Percentiles rank a stretch among this genome's conserved stretches.
These are phyloP conservation scores for Galaxias olidus DNA, from an alignment of 2,797 vertebrate genomes.

Conservation along the genomic window DNA sequence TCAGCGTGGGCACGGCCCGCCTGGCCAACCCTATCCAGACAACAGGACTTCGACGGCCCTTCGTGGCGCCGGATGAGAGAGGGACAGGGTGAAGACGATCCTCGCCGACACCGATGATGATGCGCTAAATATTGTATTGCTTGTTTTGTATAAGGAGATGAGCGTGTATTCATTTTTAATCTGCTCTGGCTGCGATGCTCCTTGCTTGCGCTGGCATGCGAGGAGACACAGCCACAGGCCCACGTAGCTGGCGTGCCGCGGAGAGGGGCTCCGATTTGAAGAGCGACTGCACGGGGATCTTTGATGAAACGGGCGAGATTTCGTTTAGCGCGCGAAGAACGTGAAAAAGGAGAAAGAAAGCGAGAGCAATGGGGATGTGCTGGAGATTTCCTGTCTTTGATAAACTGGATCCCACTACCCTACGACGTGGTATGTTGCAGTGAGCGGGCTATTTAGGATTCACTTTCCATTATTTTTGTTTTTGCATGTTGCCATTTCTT, in stretches of 20 bases:
- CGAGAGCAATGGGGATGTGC: too few species aligned
- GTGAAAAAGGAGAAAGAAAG: too few species aligned
- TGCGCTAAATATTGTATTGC: conserved; percentile 63
- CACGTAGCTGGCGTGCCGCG: not conserved
- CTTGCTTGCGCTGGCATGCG: conserved; percentile 16
- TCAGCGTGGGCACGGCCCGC: not conserved
- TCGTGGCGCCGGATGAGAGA: conserved; percentile 46
- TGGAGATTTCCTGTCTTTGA: not conserved
- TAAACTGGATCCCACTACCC: not conserved
- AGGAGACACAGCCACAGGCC: conserved; percentile 6
- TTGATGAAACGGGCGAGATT: too few species aligned
- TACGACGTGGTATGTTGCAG: not conserved
- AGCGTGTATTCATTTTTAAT: conserved; percentile 67
- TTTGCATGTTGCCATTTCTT: not conserved
- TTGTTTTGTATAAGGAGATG: conserved; percentile 61
- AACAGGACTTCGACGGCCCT: conserved; percentile 52
- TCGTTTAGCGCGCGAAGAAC: too few species aligned
- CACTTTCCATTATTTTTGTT: not conserved
- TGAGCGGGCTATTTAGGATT: too few species aligned
- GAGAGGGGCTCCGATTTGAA: not conserved
- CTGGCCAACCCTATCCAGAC: not conserved
- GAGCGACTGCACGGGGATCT: too few species aligned
- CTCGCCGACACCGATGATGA: conserved; percentile 43
- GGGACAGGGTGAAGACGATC: conserved; percentile 24
- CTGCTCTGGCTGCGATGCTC: conserved; percentile 29